Evolutionary conservation across 2,113 vertebrate species (phyloP), one percentile per base, ranked within the genome.

Genomic region (Anarrhichthys ocellatus): DNA sequence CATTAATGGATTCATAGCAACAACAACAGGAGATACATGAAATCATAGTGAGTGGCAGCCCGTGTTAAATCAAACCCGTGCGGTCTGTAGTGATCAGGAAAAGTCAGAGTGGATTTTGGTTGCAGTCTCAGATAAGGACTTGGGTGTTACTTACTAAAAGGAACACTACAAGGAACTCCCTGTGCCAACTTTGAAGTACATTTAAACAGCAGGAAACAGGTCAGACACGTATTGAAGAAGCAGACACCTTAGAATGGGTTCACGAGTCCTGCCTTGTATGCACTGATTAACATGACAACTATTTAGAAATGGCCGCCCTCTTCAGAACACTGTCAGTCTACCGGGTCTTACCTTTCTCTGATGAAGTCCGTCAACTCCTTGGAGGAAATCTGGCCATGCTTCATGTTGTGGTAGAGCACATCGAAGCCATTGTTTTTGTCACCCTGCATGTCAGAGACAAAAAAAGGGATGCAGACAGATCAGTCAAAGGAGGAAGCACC

Each of bases 321-420:
- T 20, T 20, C 48, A 50, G 48, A 20, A 15, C 14, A 15, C 44
- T 5, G 18, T 48, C 48, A 3, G 20, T 62, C 11, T 5, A 6
- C 17, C 46, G 46, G 46, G 48, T 22, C 94, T 92, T 95, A 99
- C 98, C 98, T 97, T 95, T 99, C 98, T 94, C 98, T 96, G 92
- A 99, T 97, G 95, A 99, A 99, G 86, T 99, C 98, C 56, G 97
- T 96, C 81, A 99, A 94, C 86, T 99, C 98, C 92, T 99, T 99
- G 87, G 97, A 98, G 68, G 98, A 99, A 84, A 97, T 97, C 82
- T 98, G 97, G 67, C 98, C 98, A 58, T 99, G 96, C 91, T 99
- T 99, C 98, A 99, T 99, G 89, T 99, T 99, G 80, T 99, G 98
- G 93, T 99, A 99, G 20, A 99, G 96, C 40, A 99, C 96, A 83